These are phyloP conservation scores for Platichthys stellatus DNA, from an alignment of 2,113 vertebrate genomes.

Conservation along the genomic window DNA sequence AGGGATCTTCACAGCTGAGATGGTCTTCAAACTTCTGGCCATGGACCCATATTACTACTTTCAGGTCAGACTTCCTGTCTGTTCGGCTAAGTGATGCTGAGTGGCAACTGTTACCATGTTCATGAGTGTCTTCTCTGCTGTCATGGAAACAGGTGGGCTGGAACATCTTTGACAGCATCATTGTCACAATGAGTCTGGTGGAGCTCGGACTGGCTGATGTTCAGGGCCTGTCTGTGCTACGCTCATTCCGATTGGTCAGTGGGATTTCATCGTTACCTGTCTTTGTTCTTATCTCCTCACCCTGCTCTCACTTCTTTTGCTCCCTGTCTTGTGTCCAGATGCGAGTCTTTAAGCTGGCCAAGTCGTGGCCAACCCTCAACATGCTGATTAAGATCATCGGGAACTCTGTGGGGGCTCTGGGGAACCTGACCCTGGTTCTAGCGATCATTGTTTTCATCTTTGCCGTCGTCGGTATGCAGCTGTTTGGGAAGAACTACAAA, in stretches of 20 bases:
- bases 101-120: not conserved
- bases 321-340: constrained; percentile 78
- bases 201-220: constrained; percentile 91
- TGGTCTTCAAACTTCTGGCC: constrained; percentile 94
- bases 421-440: constrained; percentile 93
- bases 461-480: constrained; percentile 95
- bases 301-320: not conserved
- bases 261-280: not conserved
- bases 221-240: constrained; percentile 92
- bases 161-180: constrained; percentile 98
- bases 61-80: constrained; percentile 61
- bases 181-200: constrained; percentile 94
- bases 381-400: constrained; percentile 98
- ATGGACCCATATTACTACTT: constrained; percentile 96
- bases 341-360: constrained; percentile 96
- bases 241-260: constrained; percentile 94
- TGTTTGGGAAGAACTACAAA: constrained; percentile 94
- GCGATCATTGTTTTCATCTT: constrained; percentile 99
- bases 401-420: constrained; percentile 92
- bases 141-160: constrained; percentile 87
- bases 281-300: not conserved
- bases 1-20: constrained; percentile 94
- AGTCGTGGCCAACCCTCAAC: constrained; percentile 96
- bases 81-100: not conserved
- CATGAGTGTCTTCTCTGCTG: not conserved